Evolutionary conservation across 2,888 invertebrate species (phyloP), one percentile per base, ranked within the genome.

Genomic region (Keiferia lycopersicella): DNA sequence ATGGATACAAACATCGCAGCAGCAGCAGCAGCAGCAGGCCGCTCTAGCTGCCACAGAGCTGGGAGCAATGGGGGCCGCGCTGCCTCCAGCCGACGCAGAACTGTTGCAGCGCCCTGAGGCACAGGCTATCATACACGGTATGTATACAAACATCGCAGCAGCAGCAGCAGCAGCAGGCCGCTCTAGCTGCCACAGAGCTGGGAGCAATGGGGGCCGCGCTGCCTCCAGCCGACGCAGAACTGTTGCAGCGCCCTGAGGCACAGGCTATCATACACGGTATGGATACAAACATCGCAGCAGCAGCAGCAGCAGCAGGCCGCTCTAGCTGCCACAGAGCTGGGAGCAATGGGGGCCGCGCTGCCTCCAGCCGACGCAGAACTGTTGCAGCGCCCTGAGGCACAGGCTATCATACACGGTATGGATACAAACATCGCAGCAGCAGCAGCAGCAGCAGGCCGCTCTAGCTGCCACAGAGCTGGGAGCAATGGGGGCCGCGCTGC

Each of bases 251-350:
- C 68, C 95, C 95, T 0, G 96, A 96, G 79, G 95, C 95, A 14
- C 95, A 95, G 82, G 95, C 95, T 59, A 94, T 96, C 66, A 92
- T 96, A 71, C 95, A 95, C 84, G 95, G 95, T 95, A 56, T 67
- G 71, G 67, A 6, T 41, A 8, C 77, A 76, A 30, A n/a, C n/a
- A n/a, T n/a, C n/a, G n/a, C n/a, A n/a, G n/a, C n/a, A 76, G 50
- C 78, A n/a, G n/a, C n/a, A n/a, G n/a, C n/a, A 73, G 56, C 78
- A 69, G 67, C 78, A 72, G 69, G 71, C 67, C 68, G 66, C 75
- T 66, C 66, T 74, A 68, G 66, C 74, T 65, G 67, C 60, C 67
- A 71, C 65, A 67, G 69, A 67, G 65, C 68, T 48, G 62, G 63
- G 64, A 66, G 61, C 60, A 56, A 60, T 63, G 62, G 56, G 66